Percentiles rank a stretch among this genome's conserved stretches.
Evolutionary conservation across 2,888 invertebrate species (phyloP).

Genomic region (Mayetiola destructor): DNA sequence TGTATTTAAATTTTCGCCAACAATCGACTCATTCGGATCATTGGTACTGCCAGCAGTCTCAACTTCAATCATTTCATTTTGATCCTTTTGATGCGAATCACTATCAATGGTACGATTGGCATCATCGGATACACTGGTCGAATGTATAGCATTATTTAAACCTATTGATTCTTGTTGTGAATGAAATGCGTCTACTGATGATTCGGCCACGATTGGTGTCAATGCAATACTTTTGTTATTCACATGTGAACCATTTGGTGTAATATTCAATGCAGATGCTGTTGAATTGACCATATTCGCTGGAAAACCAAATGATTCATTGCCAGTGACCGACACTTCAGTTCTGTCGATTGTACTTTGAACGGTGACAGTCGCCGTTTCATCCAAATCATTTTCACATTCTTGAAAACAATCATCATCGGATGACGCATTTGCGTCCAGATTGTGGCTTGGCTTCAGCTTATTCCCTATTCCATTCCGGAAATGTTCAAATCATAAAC

Average conservation of each 20-base stretch:
- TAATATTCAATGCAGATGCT: background rate
- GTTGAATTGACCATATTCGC: background rate
- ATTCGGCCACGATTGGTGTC: background rate
- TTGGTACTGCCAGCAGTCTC: background rate
- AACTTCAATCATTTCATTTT: background rate
- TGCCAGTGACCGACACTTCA: background rate
- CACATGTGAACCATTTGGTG: background rate
- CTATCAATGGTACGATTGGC: background rate
- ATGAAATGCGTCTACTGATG: background rate
- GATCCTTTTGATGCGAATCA: background rate
- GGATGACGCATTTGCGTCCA: slow-evolving; percentile 22
- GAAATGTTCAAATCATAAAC: background rate
- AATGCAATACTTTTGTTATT: background rate
- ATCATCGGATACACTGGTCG: too few relatives aligned
- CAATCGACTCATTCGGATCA: background rate
- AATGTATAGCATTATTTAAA: background rate
- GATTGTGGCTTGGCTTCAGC: background rate
- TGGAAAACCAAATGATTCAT: background rate
- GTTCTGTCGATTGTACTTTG: background rate
- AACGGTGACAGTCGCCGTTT: background rate
- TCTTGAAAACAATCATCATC: slow-evolving; percentile 30
- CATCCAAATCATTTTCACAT: slow-evolving; percentile 20
- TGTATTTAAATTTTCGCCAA: background rate
- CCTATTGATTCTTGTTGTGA: background rate
- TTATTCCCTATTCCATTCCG: background rate